phyloP scores from a whole-genome alignment of 2,113 vertebrate genomes.

The Muntiacus reevesi region DNA sequence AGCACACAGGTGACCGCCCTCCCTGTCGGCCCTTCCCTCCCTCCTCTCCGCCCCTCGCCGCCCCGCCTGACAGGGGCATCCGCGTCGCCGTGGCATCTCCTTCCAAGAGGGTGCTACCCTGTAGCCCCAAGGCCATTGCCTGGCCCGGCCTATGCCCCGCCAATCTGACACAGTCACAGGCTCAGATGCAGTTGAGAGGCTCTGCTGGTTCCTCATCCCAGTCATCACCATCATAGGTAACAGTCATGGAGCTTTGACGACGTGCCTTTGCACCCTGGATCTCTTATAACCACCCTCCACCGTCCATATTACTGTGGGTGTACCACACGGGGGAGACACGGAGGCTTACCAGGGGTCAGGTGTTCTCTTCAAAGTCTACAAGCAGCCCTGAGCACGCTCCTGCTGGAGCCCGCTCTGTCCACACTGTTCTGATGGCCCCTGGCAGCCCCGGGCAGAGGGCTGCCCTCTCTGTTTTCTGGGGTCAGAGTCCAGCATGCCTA shows the following conservation, averaged over 20 bases:
- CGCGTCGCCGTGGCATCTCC: rapidly evolving
- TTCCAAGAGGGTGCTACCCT: background rate
- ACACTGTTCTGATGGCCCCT: background rate
- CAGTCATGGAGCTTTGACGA: rapidly evolving
- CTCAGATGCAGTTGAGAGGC: background rate
- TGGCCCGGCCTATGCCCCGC: rapidly evolving
- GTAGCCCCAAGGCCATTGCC: rapidly evolving
- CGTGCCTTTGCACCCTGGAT: background rate
- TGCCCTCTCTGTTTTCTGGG: background rate
- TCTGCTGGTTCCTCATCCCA: too few species aligned
- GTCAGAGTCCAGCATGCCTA: background rate
- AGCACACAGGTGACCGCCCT: conserved; percentile 90
- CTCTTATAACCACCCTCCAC: background rate
- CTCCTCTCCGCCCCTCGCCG: rapidly evolving
- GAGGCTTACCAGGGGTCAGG: background rate
- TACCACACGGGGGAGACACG: background rate
- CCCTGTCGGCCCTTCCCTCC: background rate
- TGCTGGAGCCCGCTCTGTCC: too few species aligned
- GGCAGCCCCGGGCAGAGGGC: background rate
- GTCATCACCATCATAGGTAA: rapidly evolving
- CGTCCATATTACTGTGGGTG: rapidly evolving
- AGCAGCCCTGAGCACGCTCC: background rate
- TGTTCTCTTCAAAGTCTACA: background rate
- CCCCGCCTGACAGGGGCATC: background rate
- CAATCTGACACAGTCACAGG: too few species aligned